Evolutionary conservation across 2,888 invertebrate genomes (phyloP).

Genomic region (Eilema depressum): DNA sequence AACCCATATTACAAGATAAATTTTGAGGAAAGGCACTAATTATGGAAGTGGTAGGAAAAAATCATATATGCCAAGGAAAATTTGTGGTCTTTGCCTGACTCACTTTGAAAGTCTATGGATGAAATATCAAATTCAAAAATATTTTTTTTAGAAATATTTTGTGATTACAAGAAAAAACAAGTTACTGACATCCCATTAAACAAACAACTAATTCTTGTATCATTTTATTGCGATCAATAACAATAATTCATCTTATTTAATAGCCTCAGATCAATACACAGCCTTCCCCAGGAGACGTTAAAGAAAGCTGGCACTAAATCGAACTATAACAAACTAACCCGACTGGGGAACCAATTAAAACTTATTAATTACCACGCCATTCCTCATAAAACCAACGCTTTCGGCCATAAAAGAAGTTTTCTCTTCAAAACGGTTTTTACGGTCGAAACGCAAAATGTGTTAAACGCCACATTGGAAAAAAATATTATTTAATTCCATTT

Average conservation of each 20-base stretch:
- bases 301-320: slow-evolving; percentile 40
- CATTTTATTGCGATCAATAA: not conserved
- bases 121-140: too few relatives aligned
- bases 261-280: slow-evolving; percentile 16
- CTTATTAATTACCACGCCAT: slow-evolving; percentile 77
- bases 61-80: too few relatives aligned
- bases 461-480: slow-evolving; percentile 29
- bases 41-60: too few relatives aligned
- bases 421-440: slow-evolving; percentile 69
- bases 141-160: too few relatives aligned
- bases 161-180: too few relatives aligned
- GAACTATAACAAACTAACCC: slow-evolving; percentile 54
- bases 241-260: not conserved
- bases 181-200: too few relatives aligned
- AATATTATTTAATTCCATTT: not conserved
- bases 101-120: too few relatives aligned
- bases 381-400: slow-evolving; percentile 71
- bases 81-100: too few relatives aligned
- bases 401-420: slow-evolving; percentile 74
- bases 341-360: slow-evolving; percentile 75
- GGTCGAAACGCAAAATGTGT: slow-evolving; percentile 3
- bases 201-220: too few relatives aligned
- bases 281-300: slow-evolving; percentile 19
- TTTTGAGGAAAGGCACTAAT: too few relatives aligned
- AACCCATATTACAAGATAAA: too few relatives aligned